Conservation (phyloP, 2,113 vertebrate species). For the Xiphias gladius region DNA sequence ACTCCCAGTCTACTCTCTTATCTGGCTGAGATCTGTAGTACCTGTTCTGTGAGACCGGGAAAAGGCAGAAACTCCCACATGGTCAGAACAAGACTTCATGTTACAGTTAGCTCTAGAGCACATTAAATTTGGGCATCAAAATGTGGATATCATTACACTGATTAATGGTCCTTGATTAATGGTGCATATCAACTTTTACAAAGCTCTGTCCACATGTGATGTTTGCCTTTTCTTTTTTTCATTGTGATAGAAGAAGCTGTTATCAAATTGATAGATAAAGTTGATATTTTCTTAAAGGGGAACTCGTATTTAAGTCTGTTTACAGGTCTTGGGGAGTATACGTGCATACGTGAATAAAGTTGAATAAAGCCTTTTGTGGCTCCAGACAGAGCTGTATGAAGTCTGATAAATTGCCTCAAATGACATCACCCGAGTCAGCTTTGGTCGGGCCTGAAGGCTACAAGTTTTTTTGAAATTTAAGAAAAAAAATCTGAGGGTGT, state of each 20-base stretch:
- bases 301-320: too few species aligned
- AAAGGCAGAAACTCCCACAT: conserved; percentile 65
- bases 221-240: background rate
- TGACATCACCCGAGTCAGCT: too few species aligned
- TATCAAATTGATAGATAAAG: background rate
- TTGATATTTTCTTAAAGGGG: background rate
- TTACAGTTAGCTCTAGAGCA: background rate
- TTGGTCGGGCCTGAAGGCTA: background rate
- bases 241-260: background rate
- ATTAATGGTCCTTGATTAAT: background rate
- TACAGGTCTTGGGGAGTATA: too few species aligned
- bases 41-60: conserved; percentile 68
- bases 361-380: too few species aligned
- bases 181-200: too few species aligned
- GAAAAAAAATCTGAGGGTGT: background rate
- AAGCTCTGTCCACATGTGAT: too few species aligned
- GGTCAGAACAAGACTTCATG: conserved; percentile 25
- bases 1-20: conserved; percentile 58
- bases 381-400: background rate
- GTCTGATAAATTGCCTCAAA: background rate
- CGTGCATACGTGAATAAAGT: too few species aligned
- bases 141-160: background rate
- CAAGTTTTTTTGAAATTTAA: too few species aligned
- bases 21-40: conserved; percentile 58
- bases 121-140: background rate